These are phyloP conservation scores for Halictus quadricinctus DNA, from an alignment of 2,888 invertebrate species.

Conservation along the genomic window DNA sequence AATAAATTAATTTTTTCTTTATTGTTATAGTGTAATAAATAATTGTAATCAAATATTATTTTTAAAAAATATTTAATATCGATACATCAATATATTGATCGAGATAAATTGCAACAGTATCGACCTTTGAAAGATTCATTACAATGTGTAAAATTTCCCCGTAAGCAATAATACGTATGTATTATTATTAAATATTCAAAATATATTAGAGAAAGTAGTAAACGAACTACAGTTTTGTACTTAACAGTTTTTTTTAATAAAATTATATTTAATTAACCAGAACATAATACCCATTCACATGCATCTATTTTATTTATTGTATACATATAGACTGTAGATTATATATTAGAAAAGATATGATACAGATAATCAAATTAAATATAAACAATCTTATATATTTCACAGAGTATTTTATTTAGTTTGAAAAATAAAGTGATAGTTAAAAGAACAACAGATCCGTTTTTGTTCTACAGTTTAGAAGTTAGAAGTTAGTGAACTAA, in stretches of 20 bases:
- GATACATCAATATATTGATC: conserved; percentile 21
- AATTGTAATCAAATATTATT: conserved; percentile 5
- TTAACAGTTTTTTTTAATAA: not conserved
- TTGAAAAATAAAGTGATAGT: not conserved
- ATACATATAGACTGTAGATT: not conserved
- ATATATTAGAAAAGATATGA: too few relatives aligned
- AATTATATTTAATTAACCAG: not conserved
- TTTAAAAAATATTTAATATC: not conserved
- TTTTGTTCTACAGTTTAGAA: not conserved
- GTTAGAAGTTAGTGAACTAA: not conserved
- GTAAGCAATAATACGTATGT: not conserved
- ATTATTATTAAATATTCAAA: not conserved
- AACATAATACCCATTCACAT: conserved; percentile 23
- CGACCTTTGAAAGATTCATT: not conserved
- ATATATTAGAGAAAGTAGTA: not conserved
- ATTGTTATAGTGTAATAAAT: not conserved
- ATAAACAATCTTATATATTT: not conserved
- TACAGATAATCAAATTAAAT: too few relatives aligned
- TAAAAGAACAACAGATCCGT: not conserved
- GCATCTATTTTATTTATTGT: not conserved
- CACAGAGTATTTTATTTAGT: not conserved
- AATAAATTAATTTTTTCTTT: not conserved
- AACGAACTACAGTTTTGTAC: not conserved
- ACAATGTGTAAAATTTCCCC: not conserved
- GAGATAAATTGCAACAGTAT: conserved; percentile 11